phyloP scores from a whole-genome alignment of 2,113 vertebrate species.

The Grammomys surdaster region DNA sequence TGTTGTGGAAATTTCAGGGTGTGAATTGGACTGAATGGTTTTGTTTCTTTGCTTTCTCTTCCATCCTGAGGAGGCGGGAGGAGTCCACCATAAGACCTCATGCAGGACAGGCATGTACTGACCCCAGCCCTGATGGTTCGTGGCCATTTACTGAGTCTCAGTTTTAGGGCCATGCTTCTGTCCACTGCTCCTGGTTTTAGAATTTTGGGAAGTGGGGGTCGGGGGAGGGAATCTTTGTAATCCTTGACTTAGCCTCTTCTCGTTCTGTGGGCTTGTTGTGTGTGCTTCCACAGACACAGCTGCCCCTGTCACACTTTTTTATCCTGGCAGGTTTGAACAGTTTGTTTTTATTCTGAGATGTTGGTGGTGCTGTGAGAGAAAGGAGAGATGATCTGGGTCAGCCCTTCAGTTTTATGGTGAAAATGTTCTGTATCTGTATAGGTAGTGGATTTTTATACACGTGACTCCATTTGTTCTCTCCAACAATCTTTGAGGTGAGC shows the following conservation, averaged over 20 bases:
- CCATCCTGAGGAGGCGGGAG: neutral
- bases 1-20: neutral
- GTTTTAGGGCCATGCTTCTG: neutral
- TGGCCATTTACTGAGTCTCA: neutral
- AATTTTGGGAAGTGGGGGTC: neutral
- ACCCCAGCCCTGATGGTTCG: neutral
- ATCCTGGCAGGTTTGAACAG: neutral
- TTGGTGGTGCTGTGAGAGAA: neutral
- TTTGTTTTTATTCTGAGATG: conserved; percentile 5
- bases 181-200: neutral
- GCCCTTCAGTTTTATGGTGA: neutral
- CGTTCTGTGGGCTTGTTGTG: neutral
- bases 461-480: neutral
- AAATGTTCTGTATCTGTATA: neutral
- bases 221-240: neutral
- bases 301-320: neutral
- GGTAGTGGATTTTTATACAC: neutral
- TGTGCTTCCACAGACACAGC: neutral
- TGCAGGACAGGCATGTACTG: no score
- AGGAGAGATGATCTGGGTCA: neutral
- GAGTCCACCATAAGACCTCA: neutral
- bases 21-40: neutral
- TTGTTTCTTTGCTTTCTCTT: neutral
- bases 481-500: neutral
- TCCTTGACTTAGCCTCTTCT: neutral